Evolutionary conservation across 2,888 invertebrate genomes (phyloP).

Genomic region (Germaria angustata): DNA sequence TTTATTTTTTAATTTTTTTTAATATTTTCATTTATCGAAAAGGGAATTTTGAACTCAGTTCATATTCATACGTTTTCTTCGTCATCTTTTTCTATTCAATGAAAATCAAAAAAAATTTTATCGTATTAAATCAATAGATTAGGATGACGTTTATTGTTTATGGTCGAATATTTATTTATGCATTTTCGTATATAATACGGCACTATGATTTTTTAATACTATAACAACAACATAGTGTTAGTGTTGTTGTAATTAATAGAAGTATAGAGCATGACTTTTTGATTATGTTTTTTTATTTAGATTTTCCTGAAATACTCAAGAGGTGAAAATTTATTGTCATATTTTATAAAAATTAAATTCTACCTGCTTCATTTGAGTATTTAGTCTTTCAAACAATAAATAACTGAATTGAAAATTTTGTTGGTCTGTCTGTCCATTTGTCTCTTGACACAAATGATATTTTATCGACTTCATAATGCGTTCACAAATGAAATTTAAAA

Average conservation of each 20-base stretch:
- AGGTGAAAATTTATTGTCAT: too few relatives aligned
- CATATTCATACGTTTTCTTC: not conserved
- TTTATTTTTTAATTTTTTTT: not conserved
- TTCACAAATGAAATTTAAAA: not conserved
- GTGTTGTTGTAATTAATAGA: slow-evolving; percentile 28
- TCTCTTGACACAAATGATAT: slow-evolving; percentile 32
- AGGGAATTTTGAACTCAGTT: slow-evolving; percentile 9
- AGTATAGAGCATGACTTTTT: slow-evolving; percentile 46
- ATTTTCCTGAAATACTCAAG: not conserved
- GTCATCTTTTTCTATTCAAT: slow-evolving; percentile 21
- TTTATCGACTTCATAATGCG: slow-evolving; percentile 35
- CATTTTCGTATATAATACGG: too few relatives aligned
- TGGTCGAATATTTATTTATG: slow-evolving; percentile 20
- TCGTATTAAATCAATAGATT: slow-evolving; percentile 58
- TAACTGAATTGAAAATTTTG: not conserved
- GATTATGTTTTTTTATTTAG: slow-evolving; percentile 9
- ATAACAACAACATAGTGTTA: not conserved
- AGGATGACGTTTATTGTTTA: slow-evolving; percentile 59
- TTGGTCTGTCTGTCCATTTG: not conserved
- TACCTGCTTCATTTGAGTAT: slow-evolving; percentile 33
- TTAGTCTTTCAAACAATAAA: not conserved
- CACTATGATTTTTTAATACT: too few relatives aligned
- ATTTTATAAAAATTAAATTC: slow-evolving; percentile 3
- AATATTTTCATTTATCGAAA: not conserved
- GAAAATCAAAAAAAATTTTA: slow-evolving; percentile 33